Evolutionary conservation across 2,113 vertebrate genomes (phyloP).

Genomic region (Eptesicus fuscus): DNA sequence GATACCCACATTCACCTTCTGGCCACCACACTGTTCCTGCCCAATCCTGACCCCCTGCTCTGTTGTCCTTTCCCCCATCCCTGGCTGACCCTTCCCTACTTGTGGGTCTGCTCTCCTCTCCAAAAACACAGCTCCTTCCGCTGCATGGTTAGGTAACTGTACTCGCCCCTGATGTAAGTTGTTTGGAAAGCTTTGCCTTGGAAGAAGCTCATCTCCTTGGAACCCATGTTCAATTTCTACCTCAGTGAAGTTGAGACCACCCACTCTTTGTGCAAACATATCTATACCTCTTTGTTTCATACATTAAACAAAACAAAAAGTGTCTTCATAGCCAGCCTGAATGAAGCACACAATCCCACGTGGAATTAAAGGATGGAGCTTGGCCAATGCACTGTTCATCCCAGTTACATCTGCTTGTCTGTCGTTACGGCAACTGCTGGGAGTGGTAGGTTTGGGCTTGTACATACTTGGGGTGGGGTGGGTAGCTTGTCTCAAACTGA

Average conservation of each 20-base stretch:
- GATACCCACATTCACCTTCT: accelerated
- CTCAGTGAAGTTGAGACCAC: background rate
- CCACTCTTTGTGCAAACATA: background rate
- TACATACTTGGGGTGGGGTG: accelerated
- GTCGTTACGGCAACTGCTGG: background rate
- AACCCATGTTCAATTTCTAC: background rate
- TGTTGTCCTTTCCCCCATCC: too few relatives aligned
- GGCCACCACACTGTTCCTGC: background rate
- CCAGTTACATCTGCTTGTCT: background rate
- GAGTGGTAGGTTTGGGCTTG: background rate
- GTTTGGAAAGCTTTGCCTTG: background rate
- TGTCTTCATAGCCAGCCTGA: background rate
- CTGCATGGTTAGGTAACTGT: background rate
- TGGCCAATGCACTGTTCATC: background rate
- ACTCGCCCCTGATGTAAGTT: background rate
- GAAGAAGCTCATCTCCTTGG: background rate
- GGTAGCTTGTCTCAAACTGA: background rate
- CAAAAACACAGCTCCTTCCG: background rate
- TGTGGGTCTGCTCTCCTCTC: background rate
- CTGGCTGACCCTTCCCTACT: too few relatives aligned
- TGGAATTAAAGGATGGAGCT: background rate
- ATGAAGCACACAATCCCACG: background rate
- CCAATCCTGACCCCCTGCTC: too few relatives aligned
- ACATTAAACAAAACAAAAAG: background rate
- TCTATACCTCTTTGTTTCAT: background rate